phyloP scores from a whole-genome alignment of 2,113 vertebrate genomes.

The Colistium nudipinnis region DNA sequence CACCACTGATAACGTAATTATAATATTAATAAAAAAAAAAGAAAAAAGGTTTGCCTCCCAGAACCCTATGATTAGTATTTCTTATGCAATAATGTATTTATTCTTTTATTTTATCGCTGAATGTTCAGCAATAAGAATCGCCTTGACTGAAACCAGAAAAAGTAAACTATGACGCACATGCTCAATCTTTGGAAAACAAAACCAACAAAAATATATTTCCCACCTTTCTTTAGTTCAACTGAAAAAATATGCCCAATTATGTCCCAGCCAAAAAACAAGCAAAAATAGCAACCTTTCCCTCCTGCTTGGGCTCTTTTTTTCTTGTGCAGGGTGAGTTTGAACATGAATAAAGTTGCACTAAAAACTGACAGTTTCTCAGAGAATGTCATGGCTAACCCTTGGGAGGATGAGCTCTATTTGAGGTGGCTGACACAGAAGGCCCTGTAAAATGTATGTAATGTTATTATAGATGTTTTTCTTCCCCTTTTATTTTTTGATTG shows the following conservation, averaged over 20 bases:
- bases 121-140: neutral
- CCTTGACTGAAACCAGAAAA: neutral
- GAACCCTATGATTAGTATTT: constrained; percentile 1
- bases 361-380: constrained; percentile 64
- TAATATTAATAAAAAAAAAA: constrained; percentile 1
- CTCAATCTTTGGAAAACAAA: neutral
- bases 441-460: constrained; percentile 45
- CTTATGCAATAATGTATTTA: neutral
- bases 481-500: too few relatives aligned
- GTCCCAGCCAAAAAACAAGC: constrained; percentile 16
- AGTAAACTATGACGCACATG: neutral
- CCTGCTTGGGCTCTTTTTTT: constrained; percentile 4
- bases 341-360: constrained; percentile 76
- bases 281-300: fast-evolving
- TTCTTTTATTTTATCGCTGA: constrained; percentile 1
- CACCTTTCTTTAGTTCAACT: neutral
- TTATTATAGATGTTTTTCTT: constrained; percentile 37
- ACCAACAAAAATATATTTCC: neutral
- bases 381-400: constrained; percentile 69
- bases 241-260: constrained; percentile 11
- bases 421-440: constrained; percentile 47
- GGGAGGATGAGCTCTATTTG: constrained; percentile 38
- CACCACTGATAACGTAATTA: neutral
- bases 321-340: constrained; percentile 51
- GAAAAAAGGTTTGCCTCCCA: too few relatives aligned